Base-by-base conservation (phyloP, 2,888 invertebrate species). In the Tanytarsus gracilentus region DNA sequence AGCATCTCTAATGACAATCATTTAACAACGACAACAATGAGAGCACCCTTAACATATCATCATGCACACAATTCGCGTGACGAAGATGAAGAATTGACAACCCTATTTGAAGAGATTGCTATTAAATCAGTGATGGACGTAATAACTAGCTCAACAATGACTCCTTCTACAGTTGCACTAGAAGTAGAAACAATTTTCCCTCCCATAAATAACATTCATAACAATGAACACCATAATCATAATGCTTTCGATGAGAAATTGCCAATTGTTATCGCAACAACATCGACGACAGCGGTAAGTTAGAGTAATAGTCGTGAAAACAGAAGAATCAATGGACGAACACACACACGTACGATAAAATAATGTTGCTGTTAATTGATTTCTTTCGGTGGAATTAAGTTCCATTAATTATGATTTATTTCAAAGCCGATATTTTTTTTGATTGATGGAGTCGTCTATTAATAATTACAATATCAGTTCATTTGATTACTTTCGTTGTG, bases 151-250 rank as follows among this genome's bases (percentile, higher is more conserved):
- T 1, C 30, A 18, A n/a, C 23, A 16, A 36, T 33, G 2, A 36
- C 40, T 6, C 16, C 33, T 4, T 26, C 21, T 6, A 8, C 55
- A 25, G n/a, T 39, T 29, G 26, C 26, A 26, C 40, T 16, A 7
- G 55, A 55, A 39, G 23, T 40, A 7, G 55, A 55, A 55, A 55
- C 55, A 39, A 55, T 55, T 55, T 55, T 55, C 16, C 7, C 33
- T 40, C 26, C 55, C 7, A 39, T 39, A 11, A 55, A 14, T 33
- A 33, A 33, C 8, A 16, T 14, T 18, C 39, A 18, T 8, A 9
- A 40, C 40, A 39, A 55, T 40, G 39, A 55, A 14, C 11, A 39
- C 33, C 26, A 40, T 40, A 53, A 36, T 25, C 16, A 26, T 36
- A 39, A 29, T 40, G 9, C n/a, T n/a, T n/a, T 44, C 26, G 55